Conservation (phyloP, 1,140 invertebrate species). For the Diachasma alloeum region DNA sequence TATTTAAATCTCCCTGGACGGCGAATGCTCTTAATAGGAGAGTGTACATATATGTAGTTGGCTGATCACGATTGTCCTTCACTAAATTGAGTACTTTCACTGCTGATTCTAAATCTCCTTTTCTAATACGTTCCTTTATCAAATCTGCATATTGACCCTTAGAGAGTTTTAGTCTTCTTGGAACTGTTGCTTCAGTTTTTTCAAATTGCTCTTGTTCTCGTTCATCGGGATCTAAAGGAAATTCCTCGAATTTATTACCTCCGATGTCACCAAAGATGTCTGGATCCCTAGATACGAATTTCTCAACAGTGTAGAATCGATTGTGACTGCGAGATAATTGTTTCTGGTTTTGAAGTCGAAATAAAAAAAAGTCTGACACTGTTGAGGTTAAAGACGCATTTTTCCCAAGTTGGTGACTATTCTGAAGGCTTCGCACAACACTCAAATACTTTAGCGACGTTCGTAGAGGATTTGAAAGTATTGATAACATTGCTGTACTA, state of each 20-base stretch:
- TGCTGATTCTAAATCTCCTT: slow-evolving; percentile 75
- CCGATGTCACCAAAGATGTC: slow-evolving; percentile 57
- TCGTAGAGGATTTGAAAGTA: no score
- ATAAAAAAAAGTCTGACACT: no score
- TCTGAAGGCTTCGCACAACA: no score
- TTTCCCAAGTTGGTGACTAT: no score
- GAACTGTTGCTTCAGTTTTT: slow-evolving; percentile 40
- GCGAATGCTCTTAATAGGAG: slow-evolving; percentile 83
- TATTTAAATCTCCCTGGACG: slow-evolving; percentile 80
- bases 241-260: slow-evolving; percentile 35
- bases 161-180: slow-evolving; percentile 49
- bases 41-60: slow-evolving; percentile 81
- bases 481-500: no score
- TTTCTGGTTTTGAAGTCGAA: no score
- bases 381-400: no score
- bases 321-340: no score
- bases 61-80: slow-evolving; percentile 79
- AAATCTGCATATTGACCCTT: slow-evolving; percentile 72
- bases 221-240: slow-evolving; percentile 50
- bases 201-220: slow-evolving; percentile 49
- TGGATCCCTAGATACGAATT: slow-evolving; percentile 34
- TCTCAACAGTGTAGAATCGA: slow-evolving; percentile 35
- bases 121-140: slow-evolving; percentile 73
- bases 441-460: no score
- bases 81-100: slow-evolving; percentile 81